Percentiles rank a stretch among this genome's conserved stretches.
These are phyloP conservation scores for Ophraella communa DNA, from an alignment of 2,888 invertebrate species.

Conservation along the genomic window DNA sequence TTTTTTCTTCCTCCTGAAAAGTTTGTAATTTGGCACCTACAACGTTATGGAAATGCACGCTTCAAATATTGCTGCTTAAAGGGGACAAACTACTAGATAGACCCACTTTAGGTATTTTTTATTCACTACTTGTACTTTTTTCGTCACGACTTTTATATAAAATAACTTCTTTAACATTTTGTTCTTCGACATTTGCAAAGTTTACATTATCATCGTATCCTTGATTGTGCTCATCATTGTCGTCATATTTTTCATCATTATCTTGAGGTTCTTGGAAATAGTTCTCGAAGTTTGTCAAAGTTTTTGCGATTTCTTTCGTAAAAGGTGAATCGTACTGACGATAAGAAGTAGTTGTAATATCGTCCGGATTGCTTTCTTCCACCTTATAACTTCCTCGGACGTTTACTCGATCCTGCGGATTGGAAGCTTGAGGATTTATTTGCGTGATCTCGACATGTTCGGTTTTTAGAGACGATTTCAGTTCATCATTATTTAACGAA, in stretches of 20 bases:
- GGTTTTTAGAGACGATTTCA: constrained; percentile 34
- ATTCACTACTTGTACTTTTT: neutral
- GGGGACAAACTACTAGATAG: too few species aligned
- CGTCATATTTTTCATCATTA: neutral
- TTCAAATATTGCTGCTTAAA: too few species aligned
- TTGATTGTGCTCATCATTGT: neutral
- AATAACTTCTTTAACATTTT: neutral
- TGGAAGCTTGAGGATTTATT: constrained; percentile 24
- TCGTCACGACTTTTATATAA: neutral
- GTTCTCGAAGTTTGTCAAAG: constrained; percentile 27
- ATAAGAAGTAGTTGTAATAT: constrained; percentile 31
- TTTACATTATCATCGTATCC: neutral
- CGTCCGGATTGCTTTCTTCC: constrained; percentile 37
- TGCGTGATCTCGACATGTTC: constrained; percentile 36
- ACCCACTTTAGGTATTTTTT: too few species aligned
- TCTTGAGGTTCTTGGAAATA: neutral
- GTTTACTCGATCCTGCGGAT: constrained; percentile 21
- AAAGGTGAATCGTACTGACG: constrained; percentile 34
- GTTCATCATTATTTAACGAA: constrained; percentile 30
- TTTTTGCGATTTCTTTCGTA: constrained; percentile 33
- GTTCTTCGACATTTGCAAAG: neutral
- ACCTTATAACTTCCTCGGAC: constrained; percentile 36
- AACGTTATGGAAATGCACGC: too few species aligned
- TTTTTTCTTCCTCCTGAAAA: too few species aligned
- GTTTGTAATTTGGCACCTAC: too few species aligned